Evolutionary conservation across 2,888 invertebrate species (phyloP).

Genomic region (Trimorus sp.): DNA sequence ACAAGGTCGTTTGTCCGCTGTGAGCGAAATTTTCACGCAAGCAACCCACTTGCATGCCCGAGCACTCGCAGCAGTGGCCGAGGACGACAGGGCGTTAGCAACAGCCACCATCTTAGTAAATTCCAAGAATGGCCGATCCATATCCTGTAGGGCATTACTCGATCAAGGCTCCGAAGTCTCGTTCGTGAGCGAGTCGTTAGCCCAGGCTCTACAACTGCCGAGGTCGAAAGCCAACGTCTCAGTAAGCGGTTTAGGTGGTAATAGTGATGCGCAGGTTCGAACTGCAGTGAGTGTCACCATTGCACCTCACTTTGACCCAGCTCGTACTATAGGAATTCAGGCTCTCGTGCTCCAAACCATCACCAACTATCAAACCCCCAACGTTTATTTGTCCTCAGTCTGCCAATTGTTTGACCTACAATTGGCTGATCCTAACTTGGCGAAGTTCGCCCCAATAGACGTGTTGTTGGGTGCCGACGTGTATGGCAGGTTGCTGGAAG

Average conservation of each 20-base stretch:
- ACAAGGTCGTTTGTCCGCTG: no score
- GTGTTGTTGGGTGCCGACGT: neutral
- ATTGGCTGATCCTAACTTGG: neutral
- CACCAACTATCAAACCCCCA: neutral
- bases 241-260: neutral
- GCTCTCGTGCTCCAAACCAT: neutral
- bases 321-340: neutral
- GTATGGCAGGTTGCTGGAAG: neutral
- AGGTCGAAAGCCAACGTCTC: neutral
- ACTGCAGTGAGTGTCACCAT: neutral
- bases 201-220: neutral
- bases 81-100: neutral
- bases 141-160: neutral
- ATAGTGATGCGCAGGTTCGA: neutral
- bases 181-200: neutral
- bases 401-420: neutral
- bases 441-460: neutral
- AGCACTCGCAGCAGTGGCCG: no score
- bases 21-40: no score
- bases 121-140: neutral
- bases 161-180: conserved; percentile 2
- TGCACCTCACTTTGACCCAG: neutral
- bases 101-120: neutral
- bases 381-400: neutral
- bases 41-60: no score